A percentile compares a stretch with the other conserved stretches of the same genome.
phyloP scores from a whole-genome alignment of 23 tunicate species.

The Halocynthia roretzi region DNA sequence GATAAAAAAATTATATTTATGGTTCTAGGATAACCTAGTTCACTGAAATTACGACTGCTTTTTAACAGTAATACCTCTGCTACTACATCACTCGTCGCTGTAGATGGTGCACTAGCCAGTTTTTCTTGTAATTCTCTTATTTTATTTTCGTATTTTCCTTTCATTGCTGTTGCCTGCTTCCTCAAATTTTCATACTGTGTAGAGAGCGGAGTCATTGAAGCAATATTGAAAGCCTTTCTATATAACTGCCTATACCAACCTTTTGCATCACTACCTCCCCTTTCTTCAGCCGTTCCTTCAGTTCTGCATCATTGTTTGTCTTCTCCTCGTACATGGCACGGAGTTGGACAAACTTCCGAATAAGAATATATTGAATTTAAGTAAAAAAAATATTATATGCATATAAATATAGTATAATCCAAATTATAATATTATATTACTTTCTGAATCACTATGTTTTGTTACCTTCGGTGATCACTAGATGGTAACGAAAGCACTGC shows the following conservation, averaged over 20 bases:
- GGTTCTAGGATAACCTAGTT: not conserved
- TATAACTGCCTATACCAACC: slow-evolving; percentile 13
- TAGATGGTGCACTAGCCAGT: too few species aligned
- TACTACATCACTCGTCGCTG: not conserved
- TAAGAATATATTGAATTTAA: not conserved
- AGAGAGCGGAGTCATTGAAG: too few species aligned
- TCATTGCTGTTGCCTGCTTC: slow-evolving; percentile 57
- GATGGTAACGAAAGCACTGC: not conserved
- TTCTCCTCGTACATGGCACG: slow-evolving; percentile 39
- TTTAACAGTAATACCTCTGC: not conserved
- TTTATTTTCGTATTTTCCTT: slow-evolving; percentile 57
- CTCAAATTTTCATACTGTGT: slow-evolving; percentile 55
- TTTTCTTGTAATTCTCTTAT: slow-evolving; percentile 34
- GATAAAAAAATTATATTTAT: not conserved
- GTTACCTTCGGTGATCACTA: not conserved
- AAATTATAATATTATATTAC: too few species aligned
- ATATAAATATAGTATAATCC: too few species aligned
- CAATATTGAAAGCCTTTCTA: not conserved
- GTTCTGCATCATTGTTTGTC: slow-evolving; percentile 19
- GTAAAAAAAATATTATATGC: not conserved
- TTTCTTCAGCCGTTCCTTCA: slow-evolving; percentile 26
- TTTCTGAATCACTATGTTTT: too few species aligned
- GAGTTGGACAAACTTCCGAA: slow-evolving; percentile 35
- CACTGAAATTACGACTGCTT: not conserved
- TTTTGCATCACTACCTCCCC: slow-evolving; percentile 25